These are phyloP conservation scores for Hypsibius dujardini DNA, from an alignment of 1,140 invertebrate genomes.

Conservation along the genomic window DNA sequence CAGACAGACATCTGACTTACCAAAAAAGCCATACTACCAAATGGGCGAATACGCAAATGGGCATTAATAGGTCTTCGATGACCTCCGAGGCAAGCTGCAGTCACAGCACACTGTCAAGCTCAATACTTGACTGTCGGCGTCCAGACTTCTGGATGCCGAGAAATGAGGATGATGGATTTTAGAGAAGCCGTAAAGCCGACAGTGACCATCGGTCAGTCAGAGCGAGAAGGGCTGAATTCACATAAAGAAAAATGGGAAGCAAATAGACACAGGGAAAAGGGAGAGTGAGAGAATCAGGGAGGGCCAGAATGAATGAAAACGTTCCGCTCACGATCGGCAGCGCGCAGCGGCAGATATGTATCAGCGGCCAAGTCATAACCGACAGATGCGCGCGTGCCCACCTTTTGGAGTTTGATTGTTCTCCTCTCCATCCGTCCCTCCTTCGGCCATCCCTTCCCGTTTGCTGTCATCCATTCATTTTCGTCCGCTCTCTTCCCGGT, in stretches of 20 bases:
- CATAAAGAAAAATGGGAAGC: background rate
- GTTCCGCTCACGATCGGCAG: background rate
- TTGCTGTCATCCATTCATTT: too few relatives aligned
- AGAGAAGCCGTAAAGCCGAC: background rate
- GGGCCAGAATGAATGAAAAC: background rate
- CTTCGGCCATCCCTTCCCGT: background rate
- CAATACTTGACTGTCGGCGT: too few relatives aligned
- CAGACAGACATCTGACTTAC: too few relatives aligned
- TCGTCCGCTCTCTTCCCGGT: too few relatives aligned
- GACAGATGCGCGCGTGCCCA: constrained; percentile 3
- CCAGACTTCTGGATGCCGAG: background rate
- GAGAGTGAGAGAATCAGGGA: background rate
- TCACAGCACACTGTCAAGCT: too few relatives aligned
- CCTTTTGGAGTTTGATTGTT: background rate
- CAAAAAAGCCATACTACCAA: too few relatives aligned
- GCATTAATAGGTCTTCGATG: too few relatives aligned
- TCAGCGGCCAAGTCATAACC: constrained; percentile 13
- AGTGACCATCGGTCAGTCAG: background rate
- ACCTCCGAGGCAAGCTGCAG: too few relatives aligned
- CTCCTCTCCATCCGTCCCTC: too few relatives aligned
- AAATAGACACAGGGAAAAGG: background rate
- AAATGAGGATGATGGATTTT: background rate
- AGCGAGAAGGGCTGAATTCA: background rate
- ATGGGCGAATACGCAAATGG: too few relatives aligned
- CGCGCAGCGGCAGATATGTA: constrained; percentile 13